phyloP scores from a whole-genome alignment of 1,140 invertebrate genomes.

The Trissolcus basalis region DNA sequence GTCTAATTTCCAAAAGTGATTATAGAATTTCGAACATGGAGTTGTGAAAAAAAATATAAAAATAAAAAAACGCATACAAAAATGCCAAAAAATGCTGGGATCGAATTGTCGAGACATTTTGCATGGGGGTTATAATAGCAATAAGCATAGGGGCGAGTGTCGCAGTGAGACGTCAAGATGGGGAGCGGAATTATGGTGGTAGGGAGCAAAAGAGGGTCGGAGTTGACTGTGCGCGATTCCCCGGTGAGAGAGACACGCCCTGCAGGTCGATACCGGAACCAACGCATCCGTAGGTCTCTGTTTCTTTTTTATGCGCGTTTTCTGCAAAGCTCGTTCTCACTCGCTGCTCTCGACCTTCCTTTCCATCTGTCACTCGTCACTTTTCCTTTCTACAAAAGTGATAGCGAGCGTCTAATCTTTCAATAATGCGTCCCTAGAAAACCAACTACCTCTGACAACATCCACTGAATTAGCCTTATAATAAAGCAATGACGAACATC shows the following conservation, averaged over 20 bases:
- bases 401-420: conserved; percentile 36
- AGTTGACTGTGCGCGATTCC: conserved; percentile 64
- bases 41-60: conserved; percentile 25
- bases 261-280: conserved; percentile 67
- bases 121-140: conserved; percentile 48
- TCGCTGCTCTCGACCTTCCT: conserved; percentile 14
- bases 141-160: conserved; percentile 45
- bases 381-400: conserved; percentile 38
- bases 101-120: conserved; percentile 48
- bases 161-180: conserved; percentile 54
- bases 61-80: conserved; percentile 3
- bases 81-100: background rate
- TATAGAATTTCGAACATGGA: conserved; percentile 7
- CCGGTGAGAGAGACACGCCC: conserved; percentile 66
- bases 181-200: conserved; percentile 41
- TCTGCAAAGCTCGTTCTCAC: conserved; percentile 17
- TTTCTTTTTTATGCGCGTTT: conserved; percentile 38
- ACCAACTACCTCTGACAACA: background rate
- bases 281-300: conserved; percentile 54
- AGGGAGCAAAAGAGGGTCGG: conserved; percentile 37
- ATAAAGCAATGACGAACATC: background rate
- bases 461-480: background rate
- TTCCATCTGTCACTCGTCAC: conserved; percentile 41
- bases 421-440: conserved; percentile 19
- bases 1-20: conserved; percentile 36